A percentile compares a stretch with the other conserved stretches of the same genome.
These are phyloP conservation scores for Drosophila kuntzei DNA, from an alignment of 2,888 invertebrate genomes.

Conservation along the genomic window DNA sequence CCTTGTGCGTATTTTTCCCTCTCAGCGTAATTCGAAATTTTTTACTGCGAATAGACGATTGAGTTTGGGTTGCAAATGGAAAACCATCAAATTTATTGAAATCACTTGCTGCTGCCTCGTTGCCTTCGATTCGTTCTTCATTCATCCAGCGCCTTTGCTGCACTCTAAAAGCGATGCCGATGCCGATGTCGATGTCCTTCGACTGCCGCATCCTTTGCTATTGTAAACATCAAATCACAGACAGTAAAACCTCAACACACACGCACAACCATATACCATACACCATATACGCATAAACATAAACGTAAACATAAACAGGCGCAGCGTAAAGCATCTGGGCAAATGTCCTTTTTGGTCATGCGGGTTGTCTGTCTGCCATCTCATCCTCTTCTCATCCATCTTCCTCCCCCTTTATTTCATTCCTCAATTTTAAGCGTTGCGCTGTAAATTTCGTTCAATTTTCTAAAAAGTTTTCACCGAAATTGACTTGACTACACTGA, in stretches of 20 bases:
- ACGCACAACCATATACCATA: slow-evolving; percentile 29
- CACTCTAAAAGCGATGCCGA: slow-evolving; percentile 41
- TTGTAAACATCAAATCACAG: slow-evolving; percentile 81
- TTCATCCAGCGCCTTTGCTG: slow-evolving; percentile 26
- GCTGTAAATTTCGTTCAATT: slow-evolving; percentile 75
- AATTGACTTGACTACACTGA: slow-evolving; percentile 51
- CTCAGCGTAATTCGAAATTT: slow-evolving; percentile 79
- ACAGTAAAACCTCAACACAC: slow-evolving; percentile 68
- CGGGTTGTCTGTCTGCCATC: slow-evolving; percentile 39
- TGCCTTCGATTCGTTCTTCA: slow-evolving; percentile 48
- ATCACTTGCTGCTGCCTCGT: slow-evolving; percentile 78
- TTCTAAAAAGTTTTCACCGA: slow-evolving; percentile 69
- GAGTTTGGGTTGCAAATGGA: slow-evolving; percentile 83
- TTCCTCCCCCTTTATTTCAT: slow-evolving; percentile 5
- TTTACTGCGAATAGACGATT: slow-evolving; percentile 79
- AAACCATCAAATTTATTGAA: slow-evolving; percentile 85
- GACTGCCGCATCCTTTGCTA: slow-evolving; percentile 70
- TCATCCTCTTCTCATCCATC: not conserved
- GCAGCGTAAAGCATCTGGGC: slow-evolving; percentile 56
- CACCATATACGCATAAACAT: slow-evolving; percentile 60
- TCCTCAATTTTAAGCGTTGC: slow-evolving; percentile 50
- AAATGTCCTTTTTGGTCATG: slow-evolving; percentile 73
- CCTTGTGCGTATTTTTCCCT: slow-evolving; percentile 32
- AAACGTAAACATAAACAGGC: slow-evolving; percentile 75
- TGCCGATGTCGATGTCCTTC: slow-evolving; percentile 47